A percentile compares a stretch with the other conserved stretches of the same genome.
These are phyloP conservation scores for Pseudolycoriella hygida DNA, from an alignment of 2,888 invertebrate genomes.

Conservation along the genomic window DNA sequence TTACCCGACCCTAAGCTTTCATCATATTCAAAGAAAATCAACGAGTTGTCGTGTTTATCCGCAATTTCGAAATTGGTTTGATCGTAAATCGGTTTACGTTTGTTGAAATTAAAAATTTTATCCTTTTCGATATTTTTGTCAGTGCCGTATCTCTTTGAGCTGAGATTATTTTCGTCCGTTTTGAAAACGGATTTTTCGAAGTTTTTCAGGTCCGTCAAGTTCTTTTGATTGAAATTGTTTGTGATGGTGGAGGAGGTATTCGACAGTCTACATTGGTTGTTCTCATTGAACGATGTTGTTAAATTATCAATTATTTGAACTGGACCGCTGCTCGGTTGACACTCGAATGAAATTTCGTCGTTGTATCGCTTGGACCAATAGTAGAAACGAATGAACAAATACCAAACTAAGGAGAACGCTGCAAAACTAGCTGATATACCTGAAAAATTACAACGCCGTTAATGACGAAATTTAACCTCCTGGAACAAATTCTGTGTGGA, in stretches of 20 bases:
- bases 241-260: neutral
- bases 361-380: conserved; percentile 9
- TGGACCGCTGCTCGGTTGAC: neutral
- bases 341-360: conserved; percentile 4
- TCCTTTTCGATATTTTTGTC: conserved; percentile 11
- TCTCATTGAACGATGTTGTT: conserved; percentile 6
- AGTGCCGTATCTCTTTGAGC: conserved; percentile 10
- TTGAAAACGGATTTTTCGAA: conserved; percentile 11
- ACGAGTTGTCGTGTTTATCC: conserved; percentile 11
- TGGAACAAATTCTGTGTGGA: no score
- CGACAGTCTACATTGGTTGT: neutral
- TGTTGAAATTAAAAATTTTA: conserved; percentile 11
- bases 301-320: conserved; percentile 9
- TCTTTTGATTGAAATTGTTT: conserved; percentile 3
- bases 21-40: conserved; percentile 12
- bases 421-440: conserved; percentile 13
- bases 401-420: conserved; percentile 13
- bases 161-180: conserved; percentile 12
- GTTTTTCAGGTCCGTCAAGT: conserved; percentile 9
- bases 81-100: conserved; percentile 11
- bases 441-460: conserved; percentile 7
- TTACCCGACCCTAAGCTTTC: conserved; percentile 9
- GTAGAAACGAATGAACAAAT: conserved; percentile 12
- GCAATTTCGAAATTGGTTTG: conserved; percentile 10
- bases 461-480: no score